These are phyloP conservation scores for Onthophagus taurus DNA, from an alignment of 1,140 invertebrate genomes.

Conservation along the genomic window DNA sequence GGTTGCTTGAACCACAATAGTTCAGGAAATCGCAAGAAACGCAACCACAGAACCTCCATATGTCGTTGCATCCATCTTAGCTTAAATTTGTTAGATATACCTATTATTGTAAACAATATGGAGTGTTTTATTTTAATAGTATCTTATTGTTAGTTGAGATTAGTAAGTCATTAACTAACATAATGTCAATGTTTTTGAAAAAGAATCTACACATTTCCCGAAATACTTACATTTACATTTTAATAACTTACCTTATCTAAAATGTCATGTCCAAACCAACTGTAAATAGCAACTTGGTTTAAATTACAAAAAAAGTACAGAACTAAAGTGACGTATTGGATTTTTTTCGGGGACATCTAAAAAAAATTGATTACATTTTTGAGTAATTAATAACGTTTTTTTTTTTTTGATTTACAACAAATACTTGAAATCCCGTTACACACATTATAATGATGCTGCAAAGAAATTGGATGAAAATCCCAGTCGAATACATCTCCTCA, in stretches of 20 bases:
- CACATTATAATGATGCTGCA: constrained; percentile 25
- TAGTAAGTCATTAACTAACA: too few relatives aligned
- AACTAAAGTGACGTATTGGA: constrained; percentile 17
- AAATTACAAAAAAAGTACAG: constrained; percentile 22
- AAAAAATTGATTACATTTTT: constrained; percentile 5
- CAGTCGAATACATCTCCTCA: constrained; percentile 21
- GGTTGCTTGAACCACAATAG: too few relatives aligned
- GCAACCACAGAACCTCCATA: too few relatives aligned
- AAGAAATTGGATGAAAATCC: constrained; percentile 25
- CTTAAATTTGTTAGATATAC: too few relatives aligned
- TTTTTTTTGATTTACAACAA: constrained; percentile 18
- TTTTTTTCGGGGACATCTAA: constrained; percentile 18
- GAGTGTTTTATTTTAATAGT: too few relatives aligned
- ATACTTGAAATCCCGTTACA: constrained; percentile 25
- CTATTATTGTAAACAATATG: too few relatives aligned
- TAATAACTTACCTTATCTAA: constrained; percentile 17
- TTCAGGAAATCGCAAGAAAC: too few relatives aligned
- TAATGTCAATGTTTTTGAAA: too few relatives aligned
- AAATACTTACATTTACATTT: too few relatives aligned
- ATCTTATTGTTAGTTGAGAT: too few relatives aligned
- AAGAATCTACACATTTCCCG: too few relatives aligned
- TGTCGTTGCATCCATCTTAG: too few relatives aligned
- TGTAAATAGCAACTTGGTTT: constrained; percentile 23
- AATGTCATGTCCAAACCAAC: constrained; percentile 25
- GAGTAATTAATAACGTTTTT: background rate